These are phyloP conservation scores for Neodiprion pinetum DNA, from an alignment of 1,140 invertebrate genomes.

Conservation along the genomic window DNA sequence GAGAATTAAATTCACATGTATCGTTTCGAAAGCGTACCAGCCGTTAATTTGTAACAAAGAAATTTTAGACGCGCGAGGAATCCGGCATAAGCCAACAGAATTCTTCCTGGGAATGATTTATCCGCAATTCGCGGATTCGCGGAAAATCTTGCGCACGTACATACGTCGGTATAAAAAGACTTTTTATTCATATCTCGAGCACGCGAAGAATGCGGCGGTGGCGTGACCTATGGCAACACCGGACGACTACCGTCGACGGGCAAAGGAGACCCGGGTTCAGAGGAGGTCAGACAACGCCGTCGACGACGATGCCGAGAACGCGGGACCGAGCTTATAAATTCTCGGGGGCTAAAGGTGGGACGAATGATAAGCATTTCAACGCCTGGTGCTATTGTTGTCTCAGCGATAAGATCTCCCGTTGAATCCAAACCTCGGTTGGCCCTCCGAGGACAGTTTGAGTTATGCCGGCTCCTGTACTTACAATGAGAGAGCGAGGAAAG, in stretches of 20 bases:
- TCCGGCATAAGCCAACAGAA: no score
- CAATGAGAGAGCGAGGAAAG: constrained; percentile 20
- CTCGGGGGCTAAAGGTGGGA: constrained; percentile 11
- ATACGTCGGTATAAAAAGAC: no score
- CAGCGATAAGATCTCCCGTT: constrained; percentile 46
- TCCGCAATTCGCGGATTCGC: no score
- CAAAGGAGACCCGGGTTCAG: background rate
- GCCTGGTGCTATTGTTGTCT: constrained; percentile 46
- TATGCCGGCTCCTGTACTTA: constrained; percentile 35
- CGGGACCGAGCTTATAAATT: constrained; percentile 1
- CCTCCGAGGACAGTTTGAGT: constrained; percentile 39
- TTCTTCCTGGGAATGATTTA: no score
- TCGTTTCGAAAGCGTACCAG: no score
- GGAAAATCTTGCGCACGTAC: no score
- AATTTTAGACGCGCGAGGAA: no score
- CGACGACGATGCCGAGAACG: background rate
- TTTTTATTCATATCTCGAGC: no score
- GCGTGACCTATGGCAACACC: constrained; percentile 1
- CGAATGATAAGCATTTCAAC: constrained; percentile 44
- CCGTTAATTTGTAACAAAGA: no score
- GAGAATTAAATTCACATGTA: no score
- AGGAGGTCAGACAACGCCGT: background rate
- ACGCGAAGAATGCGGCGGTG: background rate
- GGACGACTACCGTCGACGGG: background rate
- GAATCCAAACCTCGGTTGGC: constrained; percentile 36